Evolutionary conservation across 2,113 vertebrate species (phyloP), one percentile per base, ranked within the genome.

Genomic region (Elephantulus edwardii): DNA sequence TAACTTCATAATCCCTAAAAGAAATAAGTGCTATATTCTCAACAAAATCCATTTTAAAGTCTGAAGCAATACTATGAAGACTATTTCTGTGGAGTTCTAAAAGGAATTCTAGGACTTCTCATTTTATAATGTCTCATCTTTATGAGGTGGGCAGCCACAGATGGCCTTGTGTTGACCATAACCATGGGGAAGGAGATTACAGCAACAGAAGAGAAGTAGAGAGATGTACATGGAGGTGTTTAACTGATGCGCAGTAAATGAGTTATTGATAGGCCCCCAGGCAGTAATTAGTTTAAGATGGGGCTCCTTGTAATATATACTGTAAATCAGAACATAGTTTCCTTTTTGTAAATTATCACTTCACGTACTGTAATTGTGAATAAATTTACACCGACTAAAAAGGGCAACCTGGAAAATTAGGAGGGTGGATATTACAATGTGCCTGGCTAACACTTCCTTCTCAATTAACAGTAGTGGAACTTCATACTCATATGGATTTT

Each of bases 181-280:
- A 26, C 44, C 60, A 72, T 8, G 2, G 1, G 58, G 38, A 40
- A 33, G 4, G 1, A 42, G 77, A 35, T 20, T 16, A 24, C 30
- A 19, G 77, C 4, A 6, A 40, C 7, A 11, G 24, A 58, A 33
- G 2, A 8, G 8, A 20, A n/a, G 19, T 3, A 19, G 1, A 4
- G 28, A 60, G 35, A 42, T 26, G 44, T 44, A 16, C 17, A 22
- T 4, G 1, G 24, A 66, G 8, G 52, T 58, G 40, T 33, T 77
- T 85, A 28, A 78, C 62, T 56, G n/a, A 1, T 11, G 19, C 17
- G 1, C 8, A 5, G 30, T 38, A 44, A 60, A 78, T 26, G 50
- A 56, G 56, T 52, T 17, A 16, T 2, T 5, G 42, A 60, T 16
- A 3, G 22, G 74, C 33, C 82, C 35, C 54, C 24, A 46, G 17